Evolutionary conservation across 2,113 vertebrate genomes (phyloP).

Genomic region (Melanocharis versteri): DNA sequence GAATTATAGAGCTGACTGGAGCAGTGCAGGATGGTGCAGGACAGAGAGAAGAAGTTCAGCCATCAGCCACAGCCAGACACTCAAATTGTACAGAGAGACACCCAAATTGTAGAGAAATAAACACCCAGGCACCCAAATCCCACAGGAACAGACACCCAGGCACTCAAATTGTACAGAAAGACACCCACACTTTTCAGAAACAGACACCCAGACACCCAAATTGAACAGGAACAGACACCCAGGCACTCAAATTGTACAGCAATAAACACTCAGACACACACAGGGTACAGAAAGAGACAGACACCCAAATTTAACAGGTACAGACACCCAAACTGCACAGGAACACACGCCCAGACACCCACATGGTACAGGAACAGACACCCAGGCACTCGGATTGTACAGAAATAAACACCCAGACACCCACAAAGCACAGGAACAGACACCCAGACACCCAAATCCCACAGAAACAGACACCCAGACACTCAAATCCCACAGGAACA

Average conservation of each 20-base stretch:
- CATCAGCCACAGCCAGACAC: background rate
- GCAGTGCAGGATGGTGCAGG: background rate
- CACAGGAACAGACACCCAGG: background rate
- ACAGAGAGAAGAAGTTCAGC: fast-evolving
- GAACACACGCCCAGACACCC: background rate
- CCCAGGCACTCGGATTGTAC: fast-evolving
- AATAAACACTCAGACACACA: background rate
- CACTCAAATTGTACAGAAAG: background rate
- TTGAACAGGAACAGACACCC: background rate
- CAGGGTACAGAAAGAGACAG: background rate
- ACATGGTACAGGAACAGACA: background rate
- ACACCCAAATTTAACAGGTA: too few relatives aligned
- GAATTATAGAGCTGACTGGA: fast-evolving
- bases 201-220: background rate
- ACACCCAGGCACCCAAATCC: too few relatives aligned
- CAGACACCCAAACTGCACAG: background rate
- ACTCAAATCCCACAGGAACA: background rate
- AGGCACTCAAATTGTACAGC: background rate
- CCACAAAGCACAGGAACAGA: background rate
- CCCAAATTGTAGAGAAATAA: too few relatives aligned
- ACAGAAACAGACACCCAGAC: background rate
- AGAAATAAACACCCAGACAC: background rate
- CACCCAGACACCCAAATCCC: fast-evolving
- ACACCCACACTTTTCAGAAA: too few relatives aligned
- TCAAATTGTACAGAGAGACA: too few relatives aligned